These are phyloP conservation scores for Heliconius hortense DNA, from an alignment of 2,888 invertebrate species.

Conservation along the genomic window DNA sequence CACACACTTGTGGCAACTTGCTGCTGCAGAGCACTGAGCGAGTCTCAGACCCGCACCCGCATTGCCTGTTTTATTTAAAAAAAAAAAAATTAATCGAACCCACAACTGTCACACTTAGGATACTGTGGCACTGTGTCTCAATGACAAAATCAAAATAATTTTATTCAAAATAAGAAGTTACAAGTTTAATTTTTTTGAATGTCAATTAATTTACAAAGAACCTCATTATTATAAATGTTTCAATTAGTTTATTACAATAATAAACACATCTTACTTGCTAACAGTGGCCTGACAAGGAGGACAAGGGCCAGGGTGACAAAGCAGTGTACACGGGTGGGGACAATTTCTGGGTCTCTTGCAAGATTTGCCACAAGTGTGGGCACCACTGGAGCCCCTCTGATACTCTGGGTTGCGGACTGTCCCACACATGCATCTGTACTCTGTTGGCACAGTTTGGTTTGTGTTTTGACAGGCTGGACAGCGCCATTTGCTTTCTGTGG, in stretches of 20 bases:
- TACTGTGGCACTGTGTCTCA: no score
- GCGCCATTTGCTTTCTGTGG: conserved; percentile 90
- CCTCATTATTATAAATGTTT: no score
- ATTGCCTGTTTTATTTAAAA: conserved; percentile 75
- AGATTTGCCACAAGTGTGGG: conserved; percentile 95
- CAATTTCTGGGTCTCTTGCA: conserved; percentile 85
- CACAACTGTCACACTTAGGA: no score
- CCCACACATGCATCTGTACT: conserved; percentile 96
- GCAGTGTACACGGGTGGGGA: conserved; percentile 87
- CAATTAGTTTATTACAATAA: no score
- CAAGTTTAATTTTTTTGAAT: no score
- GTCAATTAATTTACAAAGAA: no score
- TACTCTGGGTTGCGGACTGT: conserved; percentile 88
- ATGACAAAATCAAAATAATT: no score
- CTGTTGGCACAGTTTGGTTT: conserved; percentile 86
- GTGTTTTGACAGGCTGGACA: conserved; percentile 98
- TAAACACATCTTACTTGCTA: conserved; percentile 65
- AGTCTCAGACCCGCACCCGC: conserved; percentile 89
- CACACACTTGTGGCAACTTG: conserved; percentile 87
- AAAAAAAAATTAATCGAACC: background rate
- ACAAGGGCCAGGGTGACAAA: conserved; percentile 97
- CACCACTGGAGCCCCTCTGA: conserved; percentile 85
- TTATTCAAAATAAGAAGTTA: no score
- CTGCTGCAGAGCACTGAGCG: conserved; percentile 87
- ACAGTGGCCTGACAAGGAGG: conserved; percentile 92